Base-by-base conservation (phyloP, 1,140 invertebrate species). In the Caenorhabditis tropicalis region DNA sequence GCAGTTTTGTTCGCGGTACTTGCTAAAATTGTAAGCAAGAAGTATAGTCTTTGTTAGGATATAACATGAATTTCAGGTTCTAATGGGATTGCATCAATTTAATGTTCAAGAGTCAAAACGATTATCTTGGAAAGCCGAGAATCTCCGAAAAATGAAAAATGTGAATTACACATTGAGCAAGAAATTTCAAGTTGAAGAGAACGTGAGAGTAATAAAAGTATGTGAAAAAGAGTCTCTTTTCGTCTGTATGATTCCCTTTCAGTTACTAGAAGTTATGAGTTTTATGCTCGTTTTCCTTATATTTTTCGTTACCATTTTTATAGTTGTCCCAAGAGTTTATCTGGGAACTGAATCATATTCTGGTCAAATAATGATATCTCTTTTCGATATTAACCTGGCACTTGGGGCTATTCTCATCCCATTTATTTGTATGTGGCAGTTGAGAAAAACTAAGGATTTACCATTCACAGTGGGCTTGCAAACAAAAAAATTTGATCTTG, bases 141-240 rank as follows among this genome's bases (percentile, higher is more conserved):
- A 65, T 36, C 31, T 33, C 16, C 58, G 58, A 5, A 65, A 65
- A 36, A 65, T 33, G 58, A 65, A 65, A 36, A 65, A 65, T 5
- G 58, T 65, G 16, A 65, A 65, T 65, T 65, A 65, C 31, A 65
- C 58, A 33, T 65, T 65, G 58, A 24, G 58, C 12, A 65, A 65
- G 58, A 65, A 65, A n/a, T 65, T 65, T 33, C 58, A 65, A 33
- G 58, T 65, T 16, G 58, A 65, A 33, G 58, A 65, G 16, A 65
- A 65, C 36, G 58, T 65, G 58, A 65, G 36, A 65, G 16, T 65
- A 15, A 65, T 65, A 19, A 65, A 65, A 65, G 53, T 56, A 56
- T 10, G 7, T 12, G 0, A 27, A 19, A 27, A 6, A 27, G 1
- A 56, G 9, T 6, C 21, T 24, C 2, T 15, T 56, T 56, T 27